Conservation (phyloP, 2,113 vertebrate genomes). For the Dasyurus viverrinus region DNA sequence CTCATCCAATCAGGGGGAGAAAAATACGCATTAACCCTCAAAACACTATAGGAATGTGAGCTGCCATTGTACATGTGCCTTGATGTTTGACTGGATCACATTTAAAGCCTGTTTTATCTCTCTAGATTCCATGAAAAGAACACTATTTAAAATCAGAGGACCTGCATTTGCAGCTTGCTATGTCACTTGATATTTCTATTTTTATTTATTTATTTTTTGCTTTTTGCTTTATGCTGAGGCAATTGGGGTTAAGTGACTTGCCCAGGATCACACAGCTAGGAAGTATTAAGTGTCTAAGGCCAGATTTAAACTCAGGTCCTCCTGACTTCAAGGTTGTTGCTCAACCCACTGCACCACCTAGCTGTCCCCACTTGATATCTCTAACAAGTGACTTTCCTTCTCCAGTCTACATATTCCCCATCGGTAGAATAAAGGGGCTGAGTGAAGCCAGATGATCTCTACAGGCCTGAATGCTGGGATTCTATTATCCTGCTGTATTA, state of each 20-base stretch:
- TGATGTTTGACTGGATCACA: neutral
- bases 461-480: too few relatives aligned
- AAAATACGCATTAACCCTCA: neutral
- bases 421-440: neutral
- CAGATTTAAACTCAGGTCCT: too few relatives aligned
- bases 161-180: neutral
- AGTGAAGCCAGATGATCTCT: too few relatives aligned
- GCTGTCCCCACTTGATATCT: too few relatives aligned
- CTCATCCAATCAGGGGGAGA: neutral
- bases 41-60: neutral
- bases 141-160: neutral
- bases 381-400: neutral
- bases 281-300: too few relatives aligned
- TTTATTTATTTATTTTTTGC: too few relatives aligned
- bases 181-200: neutral
- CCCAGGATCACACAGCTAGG: too few relatives aligned
- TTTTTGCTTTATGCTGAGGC: too few relatives aligned
- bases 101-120: neutral
- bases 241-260: too few relatives aligned
- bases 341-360: too few relatives aligned
- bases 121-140: neutral
- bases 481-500: too few relatives aligned
- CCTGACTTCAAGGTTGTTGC: too few relatives aligned
- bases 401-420: neutral
- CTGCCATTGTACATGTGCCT: neutral